These are phyloP conservation scores for Megaleporinus macrocephalus DNA, from an alignment of 2,113 vertebrate species.

Conservation along the genomic window DNA sequence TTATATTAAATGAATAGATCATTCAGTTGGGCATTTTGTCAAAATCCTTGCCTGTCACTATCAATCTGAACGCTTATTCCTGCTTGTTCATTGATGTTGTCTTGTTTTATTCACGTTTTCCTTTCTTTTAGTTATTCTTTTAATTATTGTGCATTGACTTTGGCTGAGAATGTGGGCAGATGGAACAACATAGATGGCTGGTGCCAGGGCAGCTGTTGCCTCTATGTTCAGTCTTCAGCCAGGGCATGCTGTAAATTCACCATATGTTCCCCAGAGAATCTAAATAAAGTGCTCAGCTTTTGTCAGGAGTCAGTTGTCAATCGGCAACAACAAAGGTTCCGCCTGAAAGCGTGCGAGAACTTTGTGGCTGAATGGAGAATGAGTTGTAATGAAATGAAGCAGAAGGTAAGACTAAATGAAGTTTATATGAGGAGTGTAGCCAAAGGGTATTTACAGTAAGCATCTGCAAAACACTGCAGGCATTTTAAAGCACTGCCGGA, in stretches of 20 bases:
- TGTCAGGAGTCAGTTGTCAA: slow-evolving; percentile 60
- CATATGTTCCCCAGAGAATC: slow-evolving; percentile 69
- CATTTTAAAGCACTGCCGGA: slow-evolving; percentile 27
- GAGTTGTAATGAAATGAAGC: background rate
- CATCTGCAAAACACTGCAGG: background rate
- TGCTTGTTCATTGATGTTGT: background rate
- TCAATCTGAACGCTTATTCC: background rate
- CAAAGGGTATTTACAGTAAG: background rate
- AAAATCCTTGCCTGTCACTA: background rate
- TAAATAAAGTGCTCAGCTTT: slow-evolving; percentile 68
- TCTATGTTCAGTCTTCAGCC: slow-evolving; percentile 45
- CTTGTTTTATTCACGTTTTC: background rate
- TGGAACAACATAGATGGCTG: slow-evolving; percentile 56
- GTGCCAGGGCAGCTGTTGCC: slow-evolving; percentile 70
- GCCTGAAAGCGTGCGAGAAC: slow-evolving; percentile 14
- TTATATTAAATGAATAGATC: background rate
- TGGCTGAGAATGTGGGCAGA: slow-evolving; percentile 32
- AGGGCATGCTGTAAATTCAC: slow-evolving; percentile 62
- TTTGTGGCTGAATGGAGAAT: slow-evolving; percentile 11
- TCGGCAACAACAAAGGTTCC: slow-evolving; percentile 44
- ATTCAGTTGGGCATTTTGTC: background rate
- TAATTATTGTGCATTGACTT: slow-evolving; percentile 6
- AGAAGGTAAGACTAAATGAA: background rate
- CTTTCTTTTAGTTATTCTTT: background rate
- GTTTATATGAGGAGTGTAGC: background rate